Evolutionary conservation across 2,113 vertebrate species (phyloP), one percentile per base, ranked within the genome.

Genomic region (Mungos mungo): DNA sequence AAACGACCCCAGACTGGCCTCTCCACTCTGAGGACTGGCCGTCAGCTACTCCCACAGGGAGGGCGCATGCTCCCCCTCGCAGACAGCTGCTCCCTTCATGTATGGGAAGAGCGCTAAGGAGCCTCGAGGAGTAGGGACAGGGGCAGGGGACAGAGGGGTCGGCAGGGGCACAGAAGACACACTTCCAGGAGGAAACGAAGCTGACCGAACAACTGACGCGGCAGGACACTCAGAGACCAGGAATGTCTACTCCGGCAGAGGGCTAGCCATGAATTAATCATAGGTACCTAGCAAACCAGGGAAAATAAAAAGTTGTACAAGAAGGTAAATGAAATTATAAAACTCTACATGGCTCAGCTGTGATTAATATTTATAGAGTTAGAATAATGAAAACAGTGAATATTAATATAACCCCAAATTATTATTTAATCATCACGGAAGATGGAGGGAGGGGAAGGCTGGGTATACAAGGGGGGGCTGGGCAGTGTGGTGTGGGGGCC

Each of bases 321-420:
- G 98, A 96, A 96, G 94, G 97, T 96, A 98, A 97, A 97, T 98
- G 97, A 98, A 98, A 98, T 98, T 97, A 98, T 90, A 77, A 96
- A 98, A 98, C 94, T 98, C 97, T 94, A 97, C 98, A 95, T 92
- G 97, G 96, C 96, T 98, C 95, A 72, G 84, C 84, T 90, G 96
- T 94, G 94, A 98, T 98, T 97, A 97, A 98, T 97, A 98, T 98
- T 98, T 98, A 98, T 96, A 97, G 96, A 97, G 96, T 96, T 92
- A 94, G 94, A 95, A 96, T 97, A 96, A 97, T 90, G 97, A 98
- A 98, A 98, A 98, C 96, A 98, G 97, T 98, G 97, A 98, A 97
- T 98, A 97, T 96, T 97, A 97, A 98, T 98, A 97, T 65, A 88
- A 57, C 66, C 71, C 97, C 88, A 88, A 96, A 97, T 97, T 97